Conservation (phyloP, 2,888 invertebrate species). For the Sarcophaga caerulescens region DNA sequence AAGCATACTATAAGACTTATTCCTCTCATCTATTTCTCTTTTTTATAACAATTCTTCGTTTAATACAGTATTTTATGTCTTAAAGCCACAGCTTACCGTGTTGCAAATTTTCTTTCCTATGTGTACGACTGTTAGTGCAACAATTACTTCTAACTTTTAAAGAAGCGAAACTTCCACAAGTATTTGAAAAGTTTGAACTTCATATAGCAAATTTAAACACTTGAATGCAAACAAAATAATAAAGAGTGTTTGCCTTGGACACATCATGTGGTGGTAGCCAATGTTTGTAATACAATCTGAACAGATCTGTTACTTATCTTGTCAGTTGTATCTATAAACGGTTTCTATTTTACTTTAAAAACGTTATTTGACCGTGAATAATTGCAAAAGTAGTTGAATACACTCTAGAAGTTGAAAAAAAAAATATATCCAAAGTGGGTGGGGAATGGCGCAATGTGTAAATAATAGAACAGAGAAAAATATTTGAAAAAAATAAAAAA, state of each 20-base stretch:
- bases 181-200: neutral
- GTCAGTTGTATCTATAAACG: constrained; percentile 29
- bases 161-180: neutral
- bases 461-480: too few species aligned
- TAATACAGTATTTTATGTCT: constrained; percentile 60
- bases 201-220: neutral
- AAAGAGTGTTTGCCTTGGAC: neutral
- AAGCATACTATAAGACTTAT: neutral
- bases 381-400: constrained; percentile 38
- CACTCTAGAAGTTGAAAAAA: neutral
- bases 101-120: constrained; percentile 35
- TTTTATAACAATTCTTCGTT: constrained; percentile 19
- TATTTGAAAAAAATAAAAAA: neutral
- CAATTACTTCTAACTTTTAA: neutral
- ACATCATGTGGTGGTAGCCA: constrained; percentile 36
- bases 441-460: too few species aligned
- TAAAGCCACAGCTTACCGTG: constrained; percentile 37
- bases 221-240: neutral
- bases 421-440: neutral
- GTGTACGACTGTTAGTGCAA: neutral
- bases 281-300: constrained; percentile 62
- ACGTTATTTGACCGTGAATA: constrained; percentile 7
- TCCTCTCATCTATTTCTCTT: neutral
- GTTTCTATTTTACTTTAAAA: neutral
- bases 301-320: constrained; percentile 55